Percentiles rank a stretch among this genome's conserved stretches.
Conservation (phyloP, 2,113 vertebrate species). For the Oncorhynchus masou region DNA sequence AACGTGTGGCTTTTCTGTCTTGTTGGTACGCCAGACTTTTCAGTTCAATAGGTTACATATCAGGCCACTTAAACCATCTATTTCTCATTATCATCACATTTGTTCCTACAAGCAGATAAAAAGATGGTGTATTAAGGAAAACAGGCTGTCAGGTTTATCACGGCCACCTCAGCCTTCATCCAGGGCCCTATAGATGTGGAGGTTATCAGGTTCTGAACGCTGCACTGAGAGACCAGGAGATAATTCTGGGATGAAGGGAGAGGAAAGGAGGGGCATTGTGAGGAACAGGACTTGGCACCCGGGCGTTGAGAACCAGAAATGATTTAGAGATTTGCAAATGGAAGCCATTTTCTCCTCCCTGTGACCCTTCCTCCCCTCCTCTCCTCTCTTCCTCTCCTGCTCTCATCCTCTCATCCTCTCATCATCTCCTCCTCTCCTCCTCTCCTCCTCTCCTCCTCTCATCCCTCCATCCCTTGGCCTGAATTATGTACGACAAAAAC, state of each 20-base stretch:
- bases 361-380: background rate
- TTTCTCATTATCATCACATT: background rate
- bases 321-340: constrained; percentile 66
- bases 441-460: constrained; percentile 8
- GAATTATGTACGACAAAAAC: constrained; percentile 61
- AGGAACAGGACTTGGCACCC: constrained; percentile 44
- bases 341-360: constrained; percentile 36
- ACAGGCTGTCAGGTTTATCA: background rate
- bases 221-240: background rate
- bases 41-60: background rate
- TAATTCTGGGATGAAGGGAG: background rate
- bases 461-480: constrained; percentile 41
- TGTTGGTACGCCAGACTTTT: too few relatives aligned
- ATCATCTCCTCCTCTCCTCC: constrained; percentile 19
- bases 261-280: constrained; percentile 12
- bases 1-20: too few relatives aligned
- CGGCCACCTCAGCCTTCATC: constrained; percentile 24
- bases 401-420: constrained; percentile 22
- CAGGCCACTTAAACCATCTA: background rate
- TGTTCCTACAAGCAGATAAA: background rate
- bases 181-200: constrained; percentile 34
- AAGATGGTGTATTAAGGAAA: background rate
- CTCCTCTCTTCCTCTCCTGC: constrained; percentile 11
- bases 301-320: constrained; percentile 56
- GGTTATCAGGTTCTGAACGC: constrained; percentile 20